Conservation (phyloP, 1,140 invertebrate species). For the Heliconius nattereri region DNA sequence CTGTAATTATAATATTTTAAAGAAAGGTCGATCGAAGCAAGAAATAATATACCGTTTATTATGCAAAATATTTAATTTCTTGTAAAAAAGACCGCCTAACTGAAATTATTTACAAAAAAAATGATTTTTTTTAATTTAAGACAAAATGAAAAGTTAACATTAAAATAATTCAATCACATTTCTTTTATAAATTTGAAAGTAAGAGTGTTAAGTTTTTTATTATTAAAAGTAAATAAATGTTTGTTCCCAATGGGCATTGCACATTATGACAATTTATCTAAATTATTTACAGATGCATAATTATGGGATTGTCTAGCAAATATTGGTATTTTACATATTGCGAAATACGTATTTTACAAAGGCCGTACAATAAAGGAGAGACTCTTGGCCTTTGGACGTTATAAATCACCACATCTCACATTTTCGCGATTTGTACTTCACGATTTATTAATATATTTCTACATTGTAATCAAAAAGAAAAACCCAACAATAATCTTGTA, state of each 20-base stretch:
- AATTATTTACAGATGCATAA: conserved; percentile 45
- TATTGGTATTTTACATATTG: conserved; percentile 38
- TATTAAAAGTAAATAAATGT: conserved; percentile 15
- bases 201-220: background rate
- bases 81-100: conserved; percentile 10
- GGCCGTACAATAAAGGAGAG: conserved; percentile 23
- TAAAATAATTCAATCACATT: background rate
- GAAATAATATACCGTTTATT: conserved; percentile 17
- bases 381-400: conserved; percentile 24
- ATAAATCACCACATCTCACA: conserved; percentile 8
- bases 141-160: background rate
- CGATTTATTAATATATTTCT: conserved; percentile 26
- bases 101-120: conserved; percentile 3
- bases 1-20: background rate
- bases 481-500: background rate
- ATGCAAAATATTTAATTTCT: conserved; percentile 18
- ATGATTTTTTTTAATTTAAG: background rate
- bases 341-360: conserved; percentile 40
- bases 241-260: conserved; percentile 48
- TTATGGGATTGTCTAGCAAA: conserved; percentile 37
- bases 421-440: conserved; percentile 8
- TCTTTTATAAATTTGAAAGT: background rate
- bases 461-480: background rate
- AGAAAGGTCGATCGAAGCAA: background rate
- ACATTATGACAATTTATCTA: conserved; percentile 44